Conservation (phyloP, 2,888 invertebrate genomes). For the Brenthis daphne region DNA sequence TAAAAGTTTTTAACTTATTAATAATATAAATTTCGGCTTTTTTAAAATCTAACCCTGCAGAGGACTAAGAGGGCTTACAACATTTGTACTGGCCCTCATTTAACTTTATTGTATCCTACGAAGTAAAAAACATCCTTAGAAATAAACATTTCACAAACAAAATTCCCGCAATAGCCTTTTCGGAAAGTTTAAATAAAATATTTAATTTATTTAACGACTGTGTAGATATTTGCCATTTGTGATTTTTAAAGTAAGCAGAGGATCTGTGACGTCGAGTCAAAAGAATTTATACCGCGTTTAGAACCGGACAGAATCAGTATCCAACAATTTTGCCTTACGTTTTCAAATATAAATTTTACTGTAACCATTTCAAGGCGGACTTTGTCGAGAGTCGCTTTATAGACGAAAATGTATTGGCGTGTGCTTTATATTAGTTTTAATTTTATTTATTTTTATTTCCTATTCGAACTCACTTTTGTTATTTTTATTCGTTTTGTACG, state of each 20-base stretch:
- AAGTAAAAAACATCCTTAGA: too few species aligned
- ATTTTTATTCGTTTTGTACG: background rate
- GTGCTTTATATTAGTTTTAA: background rate
- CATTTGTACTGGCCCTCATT: too few species aligned
- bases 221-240: constrained; percentile 5
- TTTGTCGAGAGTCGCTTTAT: background rate
- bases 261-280: constrained; percentile 18
- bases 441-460: background rate
- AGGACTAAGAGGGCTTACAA: too few species aligned
- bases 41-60: too few species aligned
- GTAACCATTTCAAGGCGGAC: constrained; percentile 9
- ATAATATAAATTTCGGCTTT: too few species aligned
- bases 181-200: constrained; percentile 1
- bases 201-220: background rate
- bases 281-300: constrained; percentile 17
- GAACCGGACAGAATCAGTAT: constrained; percentile 3
- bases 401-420: constrained; percentile 3
- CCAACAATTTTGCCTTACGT: constrained; percentile 9
- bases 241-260: constrained; percentile 14
- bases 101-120: too few species aligned
- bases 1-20: too few species aligned
- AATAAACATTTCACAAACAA: too few species aligned
- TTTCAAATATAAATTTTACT: constrained; percentile 10
- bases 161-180: background rate
- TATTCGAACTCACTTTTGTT: background rate